Conservation (phyloP, 2,888 invertebrate species). For the Cerceris rybyensis region DNA sequence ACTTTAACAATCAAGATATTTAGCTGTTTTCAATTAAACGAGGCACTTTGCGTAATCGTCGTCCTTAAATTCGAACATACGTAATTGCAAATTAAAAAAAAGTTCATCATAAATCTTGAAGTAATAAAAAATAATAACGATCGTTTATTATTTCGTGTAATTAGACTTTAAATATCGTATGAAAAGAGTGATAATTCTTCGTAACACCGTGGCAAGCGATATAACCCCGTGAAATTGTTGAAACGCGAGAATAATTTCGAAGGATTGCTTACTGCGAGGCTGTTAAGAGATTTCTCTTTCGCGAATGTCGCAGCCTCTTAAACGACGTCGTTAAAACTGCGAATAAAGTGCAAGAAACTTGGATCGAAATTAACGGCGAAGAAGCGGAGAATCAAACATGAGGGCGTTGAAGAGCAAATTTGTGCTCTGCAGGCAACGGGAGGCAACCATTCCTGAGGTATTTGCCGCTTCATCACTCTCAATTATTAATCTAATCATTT, state of each 20-base stretch:
- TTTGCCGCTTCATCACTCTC: conserved; percentile 3
- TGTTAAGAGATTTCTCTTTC: background rate
- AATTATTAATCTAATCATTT: conserved; percentile 3
- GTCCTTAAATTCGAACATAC: too few species aligned
- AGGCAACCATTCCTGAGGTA: conserved; percentile 60
- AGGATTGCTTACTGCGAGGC: too few species aligned
- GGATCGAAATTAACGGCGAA: background rate
- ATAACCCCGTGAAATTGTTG: background rate
- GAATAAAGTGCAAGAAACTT: background rate
- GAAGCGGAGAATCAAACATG: conserved; percentile 51
- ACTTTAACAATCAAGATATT: too few species aligned
- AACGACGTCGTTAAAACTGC: conserved; percentile 8
- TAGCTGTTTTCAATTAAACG: too few species aligned
- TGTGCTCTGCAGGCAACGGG: conserved; percentile 66
- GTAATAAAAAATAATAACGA: too few species aligned
- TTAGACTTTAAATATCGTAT: too few species aligned
- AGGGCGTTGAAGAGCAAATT: conserved; percentile 70
- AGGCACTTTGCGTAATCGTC: too few species aligned
- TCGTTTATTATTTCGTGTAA: too few species aligned
- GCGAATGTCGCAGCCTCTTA: background rate
- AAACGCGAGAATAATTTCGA: background rate
- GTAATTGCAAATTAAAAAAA: too few species aligned
- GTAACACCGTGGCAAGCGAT: too few species aligned
- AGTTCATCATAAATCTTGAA: too few species aligned
- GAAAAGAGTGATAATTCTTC: too few species aligned